Conservation (phyloP, 2,113 vertebrate genomes). For the Chaetorhynchus papuensis region DNA sequence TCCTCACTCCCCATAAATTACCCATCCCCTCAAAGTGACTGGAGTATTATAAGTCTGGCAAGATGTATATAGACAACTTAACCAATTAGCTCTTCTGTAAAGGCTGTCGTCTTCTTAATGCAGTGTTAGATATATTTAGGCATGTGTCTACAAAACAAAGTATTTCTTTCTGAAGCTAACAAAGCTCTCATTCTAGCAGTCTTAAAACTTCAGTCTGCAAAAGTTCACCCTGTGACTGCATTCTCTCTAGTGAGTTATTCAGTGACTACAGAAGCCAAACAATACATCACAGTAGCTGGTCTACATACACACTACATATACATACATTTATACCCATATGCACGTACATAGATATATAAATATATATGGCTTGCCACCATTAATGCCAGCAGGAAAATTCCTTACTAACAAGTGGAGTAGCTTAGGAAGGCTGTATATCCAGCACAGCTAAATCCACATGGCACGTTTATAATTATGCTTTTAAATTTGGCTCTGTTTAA, state of each 20-base stretch:
- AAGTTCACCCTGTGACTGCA: background rate
- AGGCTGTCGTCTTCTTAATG: background rate
- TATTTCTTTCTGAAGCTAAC: background rate
- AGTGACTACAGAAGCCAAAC: background rate
- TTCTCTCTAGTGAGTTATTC: background rate
- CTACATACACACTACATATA: background rate
- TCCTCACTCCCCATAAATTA: background rate
- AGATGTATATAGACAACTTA: background rate
- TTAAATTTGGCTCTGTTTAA: background rate
- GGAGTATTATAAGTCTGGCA: background rate
- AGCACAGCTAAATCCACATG: background rate
- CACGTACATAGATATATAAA: accelerated
- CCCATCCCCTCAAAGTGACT: background rate
- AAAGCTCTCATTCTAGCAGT: background rate
- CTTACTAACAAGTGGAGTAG: background rate
- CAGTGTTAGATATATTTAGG: background rate
- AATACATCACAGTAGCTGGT: background rate
- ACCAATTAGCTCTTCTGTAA: slow-evolving; percentile 17
- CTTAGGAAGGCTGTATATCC: background rate
- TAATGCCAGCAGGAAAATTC: background rate
- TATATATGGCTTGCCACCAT: background rate
- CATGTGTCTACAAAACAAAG: background rate
- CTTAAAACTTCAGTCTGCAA: background rate
- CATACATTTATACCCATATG: background rate
- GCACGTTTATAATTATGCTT: background rate